Percentiles rank a stretch among this genome's conserved stretches.
phyloP scores from a whole-genome alignment of 2,888 invertebrate genomes.

The Carterocephalus palaemon region DNA sequence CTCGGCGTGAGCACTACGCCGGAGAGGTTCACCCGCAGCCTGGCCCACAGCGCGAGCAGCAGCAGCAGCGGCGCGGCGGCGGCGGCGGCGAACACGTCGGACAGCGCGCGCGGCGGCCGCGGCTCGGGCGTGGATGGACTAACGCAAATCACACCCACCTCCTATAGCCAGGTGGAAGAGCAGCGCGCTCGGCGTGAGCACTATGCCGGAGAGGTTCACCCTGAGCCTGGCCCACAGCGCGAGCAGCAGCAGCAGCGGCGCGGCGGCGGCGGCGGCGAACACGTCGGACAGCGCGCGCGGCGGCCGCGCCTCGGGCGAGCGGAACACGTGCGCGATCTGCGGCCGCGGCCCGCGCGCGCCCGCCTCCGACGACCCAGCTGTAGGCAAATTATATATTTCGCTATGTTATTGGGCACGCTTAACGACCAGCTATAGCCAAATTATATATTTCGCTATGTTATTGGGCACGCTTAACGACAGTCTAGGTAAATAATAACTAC shows the following conservation, averaged over 20 bases:
- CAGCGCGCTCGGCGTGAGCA: constrained; percentile 86
- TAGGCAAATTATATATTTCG: not conserved
- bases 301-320: constrained; percentile 94
- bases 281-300: constrained; percentile 91
- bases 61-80: too few species aligned
- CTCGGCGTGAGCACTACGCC: too few species aligned
- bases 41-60: too few species aligned
- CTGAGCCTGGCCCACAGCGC: constrained; percentile 92
- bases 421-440: too few species aligned
- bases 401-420: too few species aligned
- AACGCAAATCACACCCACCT: constrained; percentile 66
- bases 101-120: too few species aligned
- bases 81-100: too few species aligned
- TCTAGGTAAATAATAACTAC: too few species aligned
- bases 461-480: too few species aligned
- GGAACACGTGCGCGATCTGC: constrained; percentile 90
- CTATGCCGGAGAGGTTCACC: constrained; percentile 91
- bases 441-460: too few species aligned
- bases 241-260: constrained; percentile 90
- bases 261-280: constrained; percentile 90
- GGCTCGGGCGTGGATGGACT: too few species aligned
- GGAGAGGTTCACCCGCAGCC: too few species aligned
- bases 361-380: constrained; percentile 10
- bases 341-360: constrained; percentile 68
- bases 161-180: constrained; percentile 94